These are phyloP conservation scores for Holothuria leucospilota DNA, from an alignment of 53 echinoderm and acorn worm species.

Conservation along the genomic window DNA sequence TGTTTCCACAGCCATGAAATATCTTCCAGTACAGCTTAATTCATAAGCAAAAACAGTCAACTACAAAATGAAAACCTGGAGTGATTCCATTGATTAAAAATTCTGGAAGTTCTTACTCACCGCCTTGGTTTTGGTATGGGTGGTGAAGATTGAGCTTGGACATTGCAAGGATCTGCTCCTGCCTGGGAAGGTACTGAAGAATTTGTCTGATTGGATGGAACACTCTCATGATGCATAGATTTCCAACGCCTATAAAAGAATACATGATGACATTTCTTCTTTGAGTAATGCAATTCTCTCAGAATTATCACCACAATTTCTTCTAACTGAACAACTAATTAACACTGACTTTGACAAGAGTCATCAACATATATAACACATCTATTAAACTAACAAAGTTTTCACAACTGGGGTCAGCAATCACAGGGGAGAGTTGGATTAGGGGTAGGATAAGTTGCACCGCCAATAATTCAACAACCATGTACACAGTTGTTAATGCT, in stretches of 20 bases:
- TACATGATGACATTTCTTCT: neutral
- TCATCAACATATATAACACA: neutral
- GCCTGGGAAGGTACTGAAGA: neutral
- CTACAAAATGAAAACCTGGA: too few relatives aligned
- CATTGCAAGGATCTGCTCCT: neutral
- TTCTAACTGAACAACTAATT: neutral
- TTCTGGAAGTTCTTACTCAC: neutral
- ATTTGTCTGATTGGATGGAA: neutral
- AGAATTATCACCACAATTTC: neutral
- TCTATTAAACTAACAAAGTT: neutral
- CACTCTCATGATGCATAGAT: constrained; percentile 7
- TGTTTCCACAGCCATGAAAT: too few relatives aligned
- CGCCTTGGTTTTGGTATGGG: constrained; percentile 35
- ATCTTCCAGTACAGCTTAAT: too few relatives aligned
- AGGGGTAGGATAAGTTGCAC: too few relatives aligned
- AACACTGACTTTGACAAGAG: neutral
- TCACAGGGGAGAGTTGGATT: too few relatives aligned
- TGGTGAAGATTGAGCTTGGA: neutral
- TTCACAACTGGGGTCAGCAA: too few relatives aligned
- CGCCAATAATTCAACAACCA: too few relatives aligned
- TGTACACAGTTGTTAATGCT: too few relatives aligned
- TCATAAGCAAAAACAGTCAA: too few relatives aligned
- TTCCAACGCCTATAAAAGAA: constrained; percentile 20
- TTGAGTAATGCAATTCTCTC: neutral
- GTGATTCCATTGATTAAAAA: too few relatives aligned